These are phyloP conservation scores for Himalopsyche japonica DNA, from an alignment of 2,888 invertebrate genomes.

Conservation along the genomic window DNA sequence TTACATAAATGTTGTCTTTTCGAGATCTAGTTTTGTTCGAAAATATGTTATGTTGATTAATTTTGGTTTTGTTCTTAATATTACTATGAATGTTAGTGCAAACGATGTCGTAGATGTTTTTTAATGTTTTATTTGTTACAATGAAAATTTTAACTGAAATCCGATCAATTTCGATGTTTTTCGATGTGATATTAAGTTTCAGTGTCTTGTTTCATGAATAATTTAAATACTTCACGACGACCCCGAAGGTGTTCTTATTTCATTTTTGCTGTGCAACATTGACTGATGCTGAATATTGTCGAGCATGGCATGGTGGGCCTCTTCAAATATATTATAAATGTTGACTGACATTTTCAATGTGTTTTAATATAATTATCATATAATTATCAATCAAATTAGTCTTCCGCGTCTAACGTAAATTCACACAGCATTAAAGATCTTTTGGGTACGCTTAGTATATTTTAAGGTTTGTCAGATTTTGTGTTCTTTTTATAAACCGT, in stretches of 20 bases:
- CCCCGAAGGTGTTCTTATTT: background rate
- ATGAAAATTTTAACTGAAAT: background rate
- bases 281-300: background rate
- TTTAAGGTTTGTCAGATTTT: too few relatives aligned
- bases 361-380: background rate
- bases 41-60: background rate
- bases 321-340: background rate
- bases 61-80: background rate
- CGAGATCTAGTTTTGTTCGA: background rate
- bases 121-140: background rate
- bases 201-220: background rate
- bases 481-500: background rate
- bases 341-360: background rate
- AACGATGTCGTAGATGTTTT: background rate
- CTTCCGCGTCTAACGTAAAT: too few relatives aligned
- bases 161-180: background rate
- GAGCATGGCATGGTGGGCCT: background rate
- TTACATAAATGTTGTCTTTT: background rate
- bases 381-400: too few relatives aligned
- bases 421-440: too few relatives aligned
- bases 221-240: background rate
- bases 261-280: background rate
- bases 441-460: too few relatives aligned
- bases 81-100: constrained; percentile 1
- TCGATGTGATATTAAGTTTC: background rate